These are phyloP conservation scores for Andrena dorsata DNA, from an alignment of 2,888 invertebrate species.

Conservation along the genomic window DNA sequence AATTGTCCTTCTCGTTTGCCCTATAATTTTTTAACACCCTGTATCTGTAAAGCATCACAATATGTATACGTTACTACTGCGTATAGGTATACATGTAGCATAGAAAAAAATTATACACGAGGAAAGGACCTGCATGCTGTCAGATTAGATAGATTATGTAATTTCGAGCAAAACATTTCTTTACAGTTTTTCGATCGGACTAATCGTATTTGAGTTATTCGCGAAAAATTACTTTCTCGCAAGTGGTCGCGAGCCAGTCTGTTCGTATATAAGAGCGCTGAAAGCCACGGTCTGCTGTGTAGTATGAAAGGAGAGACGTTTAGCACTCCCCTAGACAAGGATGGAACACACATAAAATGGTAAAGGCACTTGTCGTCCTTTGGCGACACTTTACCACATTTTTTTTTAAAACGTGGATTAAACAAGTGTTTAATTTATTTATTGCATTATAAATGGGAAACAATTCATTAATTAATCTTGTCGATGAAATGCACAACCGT, in stretches of 20 bases:
- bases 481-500: background rate
- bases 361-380: slow-evolving; percentile 79
- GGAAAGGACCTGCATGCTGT: background rate
- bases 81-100: background rate
- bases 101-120: background rate
- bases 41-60: background rate
- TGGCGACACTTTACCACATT: slow-evolving; percentile 79
- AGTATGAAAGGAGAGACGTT: slow-evolving; percentile 99
- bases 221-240: slow-evolving; percentile 73
- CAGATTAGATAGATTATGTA: background rate
- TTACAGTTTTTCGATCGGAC: slow-evolving; percentile 7
- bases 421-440: background rate
- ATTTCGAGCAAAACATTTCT: slow-evolving; percentile 12
- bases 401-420: slow-evolving; percentile 53
- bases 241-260: slow-evolving; percentile 45
- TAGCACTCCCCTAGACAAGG: slow-evolving; percentile 98
- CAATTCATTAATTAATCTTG: background rate
- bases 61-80: background rate
- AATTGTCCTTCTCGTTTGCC: no score
- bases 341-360: slow-evolving; percentile 84
- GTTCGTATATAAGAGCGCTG: slow-evolving; percentile 78
- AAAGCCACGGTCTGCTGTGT: slow-evolving; percentile 87
- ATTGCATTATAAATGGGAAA: background rate
- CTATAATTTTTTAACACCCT: no score
- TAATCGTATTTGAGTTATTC: slow-evolving; percentile 36